phyloP scores from a whole-genome alignment of 1,140 invertebrate species.

The Macrobrachium nipponense region DNA sequence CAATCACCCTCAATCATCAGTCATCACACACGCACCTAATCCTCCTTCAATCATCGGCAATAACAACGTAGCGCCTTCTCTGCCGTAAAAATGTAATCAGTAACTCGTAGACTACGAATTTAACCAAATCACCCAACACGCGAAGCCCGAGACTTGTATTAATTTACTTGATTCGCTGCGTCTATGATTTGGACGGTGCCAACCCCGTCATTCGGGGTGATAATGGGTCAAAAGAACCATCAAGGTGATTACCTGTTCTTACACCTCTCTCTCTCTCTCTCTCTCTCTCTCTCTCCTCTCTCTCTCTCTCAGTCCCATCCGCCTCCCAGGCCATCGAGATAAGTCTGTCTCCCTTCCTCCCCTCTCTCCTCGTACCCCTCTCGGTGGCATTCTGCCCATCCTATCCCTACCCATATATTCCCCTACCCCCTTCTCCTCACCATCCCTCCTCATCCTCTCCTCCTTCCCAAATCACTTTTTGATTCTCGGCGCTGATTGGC shows the following conservation, averaged over 20 bases:
- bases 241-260: conserved; percentile 47
- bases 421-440: neutral
- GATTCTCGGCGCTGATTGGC: no score
- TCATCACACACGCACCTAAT: conserved; percentile 58
- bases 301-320: neutral
- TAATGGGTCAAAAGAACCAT: conserved; percentile 51
- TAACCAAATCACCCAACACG: conserved; percentile 58
- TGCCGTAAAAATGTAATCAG: conserved; percentile 60
- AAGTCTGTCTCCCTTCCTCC: neutral
- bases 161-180: conserved; percentile 53
- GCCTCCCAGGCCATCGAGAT: neutral
- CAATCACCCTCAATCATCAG: conserved; percentile 46
- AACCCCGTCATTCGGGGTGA: conserved; percentile 52
- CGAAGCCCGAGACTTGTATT: conserved; percentile 46
- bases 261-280: neutral
- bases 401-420: neutral
- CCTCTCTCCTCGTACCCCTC: neutral
- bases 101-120: conserved; percentile 55
- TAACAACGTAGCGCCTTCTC: conserved; percentile 54
- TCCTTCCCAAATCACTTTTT: neutral
- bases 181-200: conserved; percentile 48
- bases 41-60: conserved; percentile 55
- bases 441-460: neutral
- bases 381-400: neutral
- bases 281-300: neutral